A percentile compares a stretch with the other conserved stretches of the same genome.
These are phyloP conservation scores for Chionoecetes opilio DNA, from an alignment of 1,140 invertebrate species.

Conservation along the genomic window DNA sequence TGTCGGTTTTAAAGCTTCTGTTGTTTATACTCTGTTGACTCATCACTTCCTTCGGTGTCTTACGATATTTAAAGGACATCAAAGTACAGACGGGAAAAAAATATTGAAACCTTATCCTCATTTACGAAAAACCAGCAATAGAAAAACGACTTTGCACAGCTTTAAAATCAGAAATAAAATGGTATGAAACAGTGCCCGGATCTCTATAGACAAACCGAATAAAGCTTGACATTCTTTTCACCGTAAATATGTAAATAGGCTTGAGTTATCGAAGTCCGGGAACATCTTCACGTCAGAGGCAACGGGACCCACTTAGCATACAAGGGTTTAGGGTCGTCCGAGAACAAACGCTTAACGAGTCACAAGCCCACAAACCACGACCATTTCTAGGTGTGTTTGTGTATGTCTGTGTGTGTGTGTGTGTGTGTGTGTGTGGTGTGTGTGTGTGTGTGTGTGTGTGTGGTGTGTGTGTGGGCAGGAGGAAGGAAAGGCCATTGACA, in stretches of 20 bases:
- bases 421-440: conserved; percentile 56
- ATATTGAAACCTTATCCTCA: too few relatives aligned
- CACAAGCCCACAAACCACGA: not conserved
- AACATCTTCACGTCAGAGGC: conserved; percentile 4
- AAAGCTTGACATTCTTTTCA: not conserved
- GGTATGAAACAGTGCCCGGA: too few relatives aligned
- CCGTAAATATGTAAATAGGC: conserved; percentile 29
- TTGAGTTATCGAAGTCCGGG: not conserved
- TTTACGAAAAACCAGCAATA: too few relatives aligned
- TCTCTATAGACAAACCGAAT: not conserved
- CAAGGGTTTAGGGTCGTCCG: not conserved
- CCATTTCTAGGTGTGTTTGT: not conserved
- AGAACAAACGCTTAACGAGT: not conserved
- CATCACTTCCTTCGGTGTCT: too few relatives aligned
- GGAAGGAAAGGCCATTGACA: not conserved
- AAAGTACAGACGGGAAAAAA: too few relatives aligned
- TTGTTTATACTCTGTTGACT: not conserved
- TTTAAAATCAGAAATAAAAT: too few relatives aligned
- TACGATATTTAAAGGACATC: too few relatives aligned
- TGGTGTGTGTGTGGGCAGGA: not conserved
- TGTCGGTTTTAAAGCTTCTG: not conserved
- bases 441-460: conserved; percentile 29
- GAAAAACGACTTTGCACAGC: too few relatives aligned
- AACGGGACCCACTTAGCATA: conserved; percentile 27
- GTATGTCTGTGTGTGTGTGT: conserved; percentile 52